phyloP scores from a whole-genome alignment of 1,140 invertebrate species.

The Rhynchophorus ferrugineus region DNA sequence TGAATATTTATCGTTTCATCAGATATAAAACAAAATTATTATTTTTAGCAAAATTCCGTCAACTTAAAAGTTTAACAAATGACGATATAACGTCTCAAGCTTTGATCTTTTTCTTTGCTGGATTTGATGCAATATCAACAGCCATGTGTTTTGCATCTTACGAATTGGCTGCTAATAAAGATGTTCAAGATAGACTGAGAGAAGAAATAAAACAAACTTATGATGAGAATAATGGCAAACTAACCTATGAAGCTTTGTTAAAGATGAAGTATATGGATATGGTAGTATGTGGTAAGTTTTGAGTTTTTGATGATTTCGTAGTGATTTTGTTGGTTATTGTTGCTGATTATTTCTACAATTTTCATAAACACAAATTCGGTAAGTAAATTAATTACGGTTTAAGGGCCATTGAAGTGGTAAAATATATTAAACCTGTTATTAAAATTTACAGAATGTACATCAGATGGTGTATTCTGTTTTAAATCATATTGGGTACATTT shows the following conservation, averaged over 20 bases:
- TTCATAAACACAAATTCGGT: too few species aligned
- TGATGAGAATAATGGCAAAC: constrained; percentile 16
- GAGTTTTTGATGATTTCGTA: background rate
- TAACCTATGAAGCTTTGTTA: constrained; percentile 35
- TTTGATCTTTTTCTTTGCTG: constrained; percentile 40
- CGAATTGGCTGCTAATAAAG: constrained; percentile 46
- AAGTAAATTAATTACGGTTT: background rate
- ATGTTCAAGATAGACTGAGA: constrained; percentile 41
- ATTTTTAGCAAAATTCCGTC: constrained; percentile 22
- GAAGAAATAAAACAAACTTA: constrained; percentile 30
- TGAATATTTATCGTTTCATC: too few species aligned
- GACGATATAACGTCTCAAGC: constrained; percentile 37
- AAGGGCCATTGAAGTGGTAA: background rate
- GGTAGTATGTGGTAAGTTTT: constrained; percentile 37
- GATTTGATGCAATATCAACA: constrained; percentile 38
- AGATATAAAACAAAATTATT: too few species aligned
- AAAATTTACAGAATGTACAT: background rate
- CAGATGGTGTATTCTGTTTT: too few species aligned
- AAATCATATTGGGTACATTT: too few species aligned
- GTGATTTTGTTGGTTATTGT: background rate
- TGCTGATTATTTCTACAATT: background rate
- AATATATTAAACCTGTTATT: background rate
- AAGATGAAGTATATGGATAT: constrained; percentile 42
- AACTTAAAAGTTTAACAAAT: constrained; percentile 25
- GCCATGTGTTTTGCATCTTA: constrained; percentile 34